Base-by-base conservation (phyloP, 2,888 invertebrate species). In the Synergus gifuensis region DNA sequence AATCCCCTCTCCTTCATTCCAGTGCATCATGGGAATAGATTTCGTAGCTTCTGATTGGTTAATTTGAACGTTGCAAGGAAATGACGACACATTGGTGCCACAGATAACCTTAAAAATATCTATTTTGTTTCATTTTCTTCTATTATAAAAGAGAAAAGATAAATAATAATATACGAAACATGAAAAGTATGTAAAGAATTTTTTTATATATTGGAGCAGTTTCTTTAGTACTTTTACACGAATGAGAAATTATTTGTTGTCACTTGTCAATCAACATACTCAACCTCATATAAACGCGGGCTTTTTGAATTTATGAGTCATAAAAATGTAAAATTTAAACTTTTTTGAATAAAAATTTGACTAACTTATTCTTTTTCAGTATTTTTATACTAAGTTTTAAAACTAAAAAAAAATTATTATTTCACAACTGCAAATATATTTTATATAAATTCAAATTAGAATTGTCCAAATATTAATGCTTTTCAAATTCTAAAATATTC, bases 281-380 rank as follows among this genome's bases (percentile, higher is more conserved):
- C 44, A 36, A n/a, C 18, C 12, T 54, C n/a, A 49, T 73, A 54
- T 36, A 73, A n/a, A 11, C 4, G 73, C 73, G 73, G 36, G 36
- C 11, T 54, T 54, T 54, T 73, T 73, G 5, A 73, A 54, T 54
- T 73, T 46, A 12, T 46, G 46, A 12, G 46, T 46, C 3, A 14
- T 14, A 12, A 46, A 46, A 9, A 46, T 14, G 14, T 12, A 46
- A 3, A 3, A 14, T 14, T 46, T 1, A 46, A 46, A 46, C 7
- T 5, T 36, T 36, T 36, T 36, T 36, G 36, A 36, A 36, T 5
- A 36, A 36, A 36, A 4, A 36, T 36, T 36, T 36, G 36, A 36
- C 0, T 36, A 36, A 5, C 36, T 36, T 36, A 5, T 36, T 36
- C 28, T 28, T 28, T 28, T 28, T 28, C 3, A 28, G 28, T 28